Conservation (phyloP, 1,140 invertebrate species). For the Drosophila persimilis region DNA sequence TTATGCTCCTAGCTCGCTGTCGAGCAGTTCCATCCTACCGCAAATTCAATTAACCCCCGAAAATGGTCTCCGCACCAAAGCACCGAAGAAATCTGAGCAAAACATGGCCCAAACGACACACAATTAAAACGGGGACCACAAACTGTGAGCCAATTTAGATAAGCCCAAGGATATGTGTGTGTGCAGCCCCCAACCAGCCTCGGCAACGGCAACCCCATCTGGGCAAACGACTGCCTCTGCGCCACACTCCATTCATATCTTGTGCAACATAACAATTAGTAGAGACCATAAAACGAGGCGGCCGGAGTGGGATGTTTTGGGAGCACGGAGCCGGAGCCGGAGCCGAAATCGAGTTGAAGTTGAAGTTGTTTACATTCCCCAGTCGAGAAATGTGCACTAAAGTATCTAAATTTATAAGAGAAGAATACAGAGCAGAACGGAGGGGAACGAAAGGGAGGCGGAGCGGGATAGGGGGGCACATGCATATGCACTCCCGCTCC, state of each 20-base stretch:
- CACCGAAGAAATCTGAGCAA: constrained; percentile 14
- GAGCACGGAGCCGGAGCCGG: neutral
- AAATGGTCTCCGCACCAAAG: constrained; percentile 19
- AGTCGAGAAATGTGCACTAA: constrained; percentile 64
- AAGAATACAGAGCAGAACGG: constrained; percentile 65
- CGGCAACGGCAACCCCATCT: neutral
- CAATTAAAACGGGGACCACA: constrained; percentile 61
- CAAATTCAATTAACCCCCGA: constrained; percentile 64
- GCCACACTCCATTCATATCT: constrained; percentile 75
- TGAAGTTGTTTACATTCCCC: constrained; percentile 55
- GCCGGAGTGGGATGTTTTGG: constrained; percentile 28
- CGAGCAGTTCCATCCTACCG: constrained; percentile 26
- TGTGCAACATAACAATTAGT: constrained; percentile 79
- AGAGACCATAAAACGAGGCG: constrained; percentile 54
- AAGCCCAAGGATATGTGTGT: constrained; percentile 43
- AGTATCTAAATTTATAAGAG: constrained; percentile 80
- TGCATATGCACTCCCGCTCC: neutral
- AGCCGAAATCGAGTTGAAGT: constrained; percentile 13
- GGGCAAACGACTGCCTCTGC: constrained; percentile 22
- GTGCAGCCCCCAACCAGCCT: neutral
- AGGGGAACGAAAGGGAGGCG: neutral
- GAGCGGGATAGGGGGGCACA: neutral
- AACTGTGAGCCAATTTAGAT: constrained; percentile 72
- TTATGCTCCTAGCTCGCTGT: constrained; percentile 12
- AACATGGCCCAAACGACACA: constrained; percentile 41